These are phyloP conservation scores for Diploscapter pachys DNA, from an alignment of 1,140 invertebrate species.

Conservation along the genomic window DNA sequence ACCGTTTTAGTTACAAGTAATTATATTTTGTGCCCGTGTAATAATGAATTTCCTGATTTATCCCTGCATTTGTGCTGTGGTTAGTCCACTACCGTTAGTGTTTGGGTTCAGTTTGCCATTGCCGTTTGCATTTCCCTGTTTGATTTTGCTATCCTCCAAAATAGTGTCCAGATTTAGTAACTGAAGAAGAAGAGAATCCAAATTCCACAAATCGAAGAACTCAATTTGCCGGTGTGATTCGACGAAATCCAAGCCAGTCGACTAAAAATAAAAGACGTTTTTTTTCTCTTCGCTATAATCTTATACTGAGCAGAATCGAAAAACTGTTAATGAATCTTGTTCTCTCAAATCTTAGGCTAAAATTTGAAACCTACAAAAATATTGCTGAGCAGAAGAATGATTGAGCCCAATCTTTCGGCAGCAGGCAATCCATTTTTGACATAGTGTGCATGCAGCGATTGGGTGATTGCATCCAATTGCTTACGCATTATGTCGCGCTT, in stretches of 20 bases:
- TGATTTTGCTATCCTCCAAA: slow-evolving; percentile 4
- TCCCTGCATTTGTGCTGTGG: no score
- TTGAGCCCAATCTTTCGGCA: slow-evolving; percentile 50
- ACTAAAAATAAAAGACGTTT: slow-evolving; percentile 33
- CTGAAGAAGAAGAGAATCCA: slow-evolving; percentile 35
- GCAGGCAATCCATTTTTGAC: background rate
- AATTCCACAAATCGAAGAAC: slow-evolving; percentile 52
- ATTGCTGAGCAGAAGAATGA: slow-evolving; percentile 47
- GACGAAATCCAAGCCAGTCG: slow-evolving; percentile 49
- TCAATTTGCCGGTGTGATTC: slow-evolving; percentile 53
- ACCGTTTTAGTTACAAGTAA: no score
- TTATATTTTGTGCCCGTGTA: no score
- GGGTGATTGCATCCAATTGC: slow-evolving; percentile 39
- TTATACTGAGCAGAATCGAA: no score
- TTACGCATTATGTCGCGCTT: slow-evolving; percentile 36
- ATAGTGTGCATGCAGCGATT: slow-evolving; percentile 43
- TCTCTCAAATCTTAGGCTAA: background rate
- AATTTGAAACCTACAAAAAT: slow-evolving; percentile 49
- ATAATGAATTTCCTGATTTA: no score
- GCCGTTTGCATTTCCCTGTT: no score
- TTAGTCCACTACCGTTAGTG: no score
- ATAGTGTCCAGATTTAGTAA: slow-evolving; percentile 32
- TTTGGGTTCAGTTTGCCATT: no score
- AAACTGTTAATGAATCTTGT: no score
- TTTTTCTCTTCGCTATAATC: no score